A percentile compares a stretch with the other conserved stretches of the same genome.
These are phyloP conservation scores for Brachymystax lenok DNA, from an alignment of 2,797 vertebrate genomes.

Conservation along the genomic window DNA sequence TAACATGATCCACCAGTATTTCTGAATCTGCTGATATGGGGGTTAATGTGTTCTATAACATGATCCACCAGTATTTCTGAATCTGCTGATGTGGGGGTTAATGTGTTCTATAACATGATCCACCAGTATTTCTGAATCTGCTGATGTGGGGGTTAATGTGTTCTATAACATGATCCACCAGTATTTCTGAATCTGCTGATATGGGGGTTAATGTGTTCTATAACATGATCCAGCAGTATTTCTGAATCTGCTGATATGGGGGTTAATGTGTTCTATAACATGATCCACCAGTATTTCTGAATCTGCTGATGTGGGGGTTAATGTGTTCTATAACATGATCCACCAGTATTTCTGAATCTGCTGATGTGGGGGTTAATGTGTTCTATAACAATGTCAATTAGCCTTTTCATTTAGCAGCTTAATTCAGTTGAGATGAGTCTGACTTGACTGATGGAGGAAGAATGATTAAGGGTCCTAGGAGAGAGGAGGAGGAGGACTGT, in stretches of 20 bases:
- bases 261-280: too few species aligned
- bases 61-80: background rate
- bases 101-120: background rate
- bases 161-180: too few species aligned
- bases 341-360: background rate
- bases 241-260: too few species aligned
- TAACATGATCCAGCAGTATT: too few species aligned
- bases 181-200: too few species aligned
- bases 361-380: background rate
- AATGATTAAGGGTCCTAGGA: background rate
- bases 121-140: too few species aligned
- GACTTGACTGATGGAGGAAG: background rate
- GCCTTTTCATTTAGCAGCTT: background rate
- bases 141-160: too few species aligned
- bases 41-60: background rate
- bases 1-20: background rate
- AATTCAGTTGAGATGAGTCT: background rate
- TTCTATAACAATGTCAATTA: background rate
- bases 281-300: background rate
- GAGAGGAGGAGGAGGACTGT: background rate
- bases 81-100: background rate
- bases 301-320: background rate
- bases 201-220: too few species aligned
- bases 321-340: too few species aligned
- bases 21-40: background rate